phyloP scores from a whole-genome alignment of 2,888 invertebrate species.

The Spodoptera littoralis region DNA sequence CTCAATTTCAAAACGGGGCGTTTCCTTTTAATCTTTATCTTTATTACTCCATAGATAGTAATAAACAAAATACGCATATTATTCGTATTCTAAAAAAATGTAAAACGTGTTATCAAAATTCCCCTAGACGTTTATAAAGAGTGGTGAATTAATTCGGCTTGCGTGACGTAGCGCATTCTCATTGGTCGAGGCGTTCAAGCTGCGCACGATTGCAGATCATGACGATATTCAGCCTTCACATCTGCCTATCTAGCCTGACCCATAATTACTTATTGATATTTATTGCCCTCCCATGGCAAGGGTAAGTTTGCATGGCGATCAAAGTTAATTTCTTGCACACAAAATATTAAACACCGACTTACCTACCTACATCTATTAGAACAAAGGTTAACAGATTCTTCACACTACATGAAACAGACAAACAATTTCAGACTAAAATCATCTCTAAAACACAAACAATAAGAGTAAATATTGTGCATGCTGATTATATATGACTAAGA shows the following conservation, averaged over 20 bases:
- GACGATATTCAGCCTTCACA: slow-evolving; percentile 79
- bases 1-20: slow-evolving; percentile 8
- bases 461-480: no score
- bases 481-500: no score
- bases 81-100: slow-evolving; percentile 33
- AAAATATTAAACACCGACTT: no score
- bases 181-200: slow-evolving; percentile 82
- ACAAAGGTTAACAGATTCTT: no score
- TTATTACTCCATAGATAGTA: slow-evolving; percentile 23
- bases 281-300: slow-evolving; percentile 42
- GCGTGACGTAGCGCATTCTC: slow-evolving; percentile 60
- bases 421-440: no score
- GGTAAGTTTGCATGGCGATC: slow-evolving; percentile 51
- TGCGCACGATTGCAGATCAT: slow-evolving; percentile 85
- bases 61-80: slow-evolving; percentile 43
- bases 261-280: slow-evolving; percentile 60
- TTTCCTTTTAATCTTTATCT: slow-evolving; percentile 21
- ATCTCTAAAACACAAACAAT: no score
- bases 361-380: no score
- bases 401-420: no score
- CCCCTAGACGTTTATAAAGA: slow-evolving; percentile 53
- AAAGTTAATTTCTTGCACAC: not conserved
- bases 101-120: slow-evolving; percentile 45
- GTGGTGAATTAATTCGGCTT: slow-evolving; percentile 74
- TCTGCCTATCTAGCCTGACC: slow-evolving; percentile 72